Base-by-base conservation (phyloP, 2,888 invertebrate genomes). In the Synergus gifuensis region DNA sequence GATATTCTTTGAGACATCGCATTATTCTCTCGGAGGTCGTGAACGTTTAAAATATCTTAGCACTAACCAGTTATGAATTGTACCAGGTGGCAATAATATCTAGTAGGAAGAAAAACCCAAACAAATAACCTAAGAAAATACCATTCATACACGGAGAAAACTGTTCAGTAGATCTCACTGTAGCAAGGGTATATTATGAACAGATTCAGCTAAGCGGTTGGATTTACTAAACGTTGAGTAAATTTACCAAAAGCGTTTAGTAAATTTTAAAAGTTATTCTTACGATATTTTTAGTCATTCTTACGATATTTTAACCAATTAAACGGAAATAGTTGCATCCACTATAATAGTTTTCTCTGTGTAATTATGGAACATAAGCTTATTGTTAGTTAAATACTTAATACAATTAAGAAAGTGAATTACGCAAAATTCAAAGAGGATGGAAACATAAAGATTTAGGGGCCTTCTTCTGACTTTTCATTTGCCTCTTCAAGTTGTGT, bases 21-120 rank as follows among this genome's bases (percentile, higher is more conserved):
- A 83, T 82, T 83, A 83, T 80, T 77, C 77, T 82, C 77, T 62
- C 80, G 60, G 80, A 82, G 80, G 77, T 83, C 81, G 81, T 83
- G 81, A 79, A 81, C 81, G 76, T 81, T 78, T n/a, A 76, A 62
- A 77, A 80, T 76, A 80, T 79, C 79, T 78, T 80, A 76, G 79
- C 36, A 36, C 36, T 36, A 81, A 79, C 79, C 62, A 76, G 64
- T 81, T 76, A 78, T 78, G 80, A 76, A 77, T 80, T 78, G 58
- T 77, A 64, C 64, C 54, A 16, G 14, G 49, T 16, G 49, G 49
- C 2, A 7, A 49, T 16, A 49, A 16, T 16, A n/a, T 49, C 7
- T 14, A 46, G 46, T 46, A 46, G 46, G 4, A 12, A 14, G 14
- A 12, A 12, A 46, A 46, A 46, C 2, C 46, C 14, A 12, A 7